phyloP scores from a whole-genome alignment of 2,888 invertebrate species.

The Drosophila mercatorum region DNA sequence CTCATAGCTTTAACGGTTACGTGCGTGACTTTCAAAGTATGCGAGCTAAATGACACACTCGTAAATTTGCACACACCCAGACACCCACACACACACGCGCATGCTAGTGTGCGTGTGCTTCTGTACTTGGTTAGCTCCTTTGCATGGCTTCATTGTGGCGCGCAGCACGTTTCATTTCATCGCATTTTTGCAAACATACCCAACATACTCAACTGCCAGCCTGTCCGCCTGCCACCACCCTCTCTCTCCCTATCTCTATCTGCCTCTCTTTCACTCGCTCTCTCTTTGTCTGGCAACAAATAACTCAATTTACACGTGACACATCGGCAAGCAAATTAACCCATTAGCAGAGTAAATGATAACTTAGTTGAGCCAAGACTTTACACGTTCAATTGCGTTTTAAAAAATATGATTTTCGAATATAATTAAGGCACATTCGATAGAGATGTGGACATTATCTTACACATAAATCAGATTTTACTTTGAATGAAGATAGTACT shows the following conservation, averaged over 20 bases:
- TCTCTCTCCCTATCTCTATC: neutral
- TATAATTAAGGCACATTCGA: neutral
- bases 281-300: slow-evolving; percentile 31
- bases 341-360: slow-evolving; percentile 38
- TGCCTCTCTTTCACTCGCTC: neutral
- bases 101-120: neutral
- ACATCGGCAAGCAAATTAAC: slow-evolving; percentile 67
- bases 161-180: slow-evolving; percentile 80
- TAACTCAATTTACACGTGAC: slow-evolving; percentile 81
- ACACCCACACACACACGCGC: neutral
- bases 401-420: neutral
- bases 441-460: too few species aligned
- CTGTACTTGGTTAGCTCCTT: slow-evolving; percentile 53
- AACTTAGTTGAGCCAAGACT: slow-evolving; percentile 10
- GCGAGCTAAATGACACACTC: slow-evolving; percentile 73
- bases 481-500: too few species aligned
- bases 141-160: slow-evolving; percentile 79
- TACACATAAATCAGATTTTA: too few species aligned
- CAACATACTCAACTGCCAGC: slow-evolving; percentile 15
- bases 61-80: slow-evolving; percentile 57
- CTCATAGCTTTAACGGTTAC: slow-evolving; percentile 59
- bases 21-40: slow-evolving; percentile 77
- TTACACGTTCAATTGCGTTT: neutral
- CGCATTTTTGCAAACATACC: slow-evolving; percentile 53
- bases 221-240: neutral